Evolutionary conservation across 2,888 invertebrate genomes (phyloP), one percentile per base, ranked within the genome.

Genomic region (Brenthis ino): DNA sequence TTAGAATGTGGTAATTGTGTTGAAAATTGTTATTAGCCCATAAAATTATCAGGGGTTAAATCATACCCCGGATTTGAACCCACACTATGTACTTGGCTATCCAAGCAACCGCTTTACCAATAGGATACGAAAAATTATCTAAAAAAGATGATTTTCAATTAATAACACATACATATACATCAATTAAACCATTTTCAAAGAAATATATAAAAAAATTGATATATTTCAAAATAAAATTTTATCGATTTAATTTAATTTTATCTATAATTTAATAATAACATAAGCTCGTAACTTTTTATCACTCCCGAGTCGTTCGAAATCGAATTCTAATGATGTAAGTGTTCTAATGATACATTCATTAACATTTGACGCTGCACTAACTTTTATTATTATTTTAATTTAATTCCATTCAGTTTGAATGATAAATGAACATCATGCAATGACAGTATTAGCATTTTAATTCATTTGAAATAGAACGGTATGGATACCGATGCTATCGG

Each of bases 401-500:
- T 75, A 73, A 75, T 72, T 68, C 61, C 67, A 68, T 74, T 74
- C 68, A 70, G 56, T 73, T 68, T 69, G 77, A 77, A 82, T 82
- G 82, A 82, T 78, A 81, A 82, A 84, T 80, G 76, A 75, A 68
- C 71, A 72, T 77, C 80, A 80, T 84, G 80, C 80, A 79, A 80
- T 78, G 76, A 79, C 80, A 80, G 80, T 82, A 83, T 85, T 84
- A 83, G 82, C 81, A 82, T 85, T 83, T 84, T 81, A 83, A 84
- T 82, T 85, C 81, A 84, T 84, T 84, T 82, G 80, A 77, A 77
- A 82, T 82, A 82, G 82, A 84, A 84, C 83, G 79, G 72, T 71
- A 69, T 69, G 79, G 60, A 67, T 67, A 56, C 67, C 79, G 86
- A 85, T 87, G 77, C 55, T 85, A 87, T 86, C 86, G 74, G 65